phyloP scores from a whole-genome alignment of 2,113 vertebrate genomes.

The Grammomys surdaster region DNA sequence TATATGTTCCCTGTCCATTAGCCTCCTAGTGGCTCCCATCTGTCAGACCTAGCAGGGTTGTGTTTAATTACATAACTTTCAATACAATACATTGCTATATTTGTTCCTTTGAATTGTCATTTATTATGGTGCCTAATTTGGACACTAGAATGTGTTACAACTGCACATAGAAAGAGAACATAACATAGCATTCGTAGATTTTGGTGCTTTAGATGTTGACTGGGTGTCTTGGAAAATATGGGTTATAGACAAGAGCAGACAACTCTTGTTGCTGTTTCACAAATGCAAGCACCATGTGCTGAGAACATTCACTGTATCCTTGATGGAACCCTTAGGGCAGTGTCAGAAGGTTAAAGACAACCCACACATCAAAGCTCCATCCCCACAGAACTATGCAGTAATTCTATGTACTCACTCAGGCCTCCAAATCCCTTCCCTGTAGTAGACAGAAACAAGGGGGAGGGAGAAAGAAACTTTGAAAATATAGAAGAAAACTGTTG shows the following conservation, averaged over 20 bases:
- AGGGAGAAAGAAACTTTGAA: neutral
- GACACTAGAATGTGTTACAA: neutral
- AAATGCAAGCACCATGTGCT: fast-evolving
- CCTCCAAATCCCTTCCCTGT: neutral
- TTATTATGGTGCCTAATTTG: neutral
- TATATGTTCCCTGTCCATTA: no score
- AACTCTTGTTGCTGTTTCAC: neutral
- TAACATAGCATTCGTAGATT: neutral
- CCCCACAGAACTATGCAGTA: neutral
- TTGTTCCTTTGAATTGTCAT: neutral
- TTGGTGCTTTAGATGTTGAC: neutral
- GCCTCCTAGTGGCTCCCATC: neutral
- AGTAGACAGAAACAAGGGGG: neutral
- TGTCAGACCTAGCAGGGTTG: neutral
- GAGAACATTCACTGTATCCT: neutral
- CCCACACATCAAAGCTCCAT: neutral
- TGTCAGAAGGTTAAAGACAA: neutral
- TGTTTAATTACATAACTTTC: neutral
- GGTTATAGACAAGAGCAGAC: neutral
- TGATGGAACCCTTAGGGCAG: no score
- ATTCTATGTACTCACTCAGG: neutral
- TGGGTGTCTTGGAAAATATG: neutral
- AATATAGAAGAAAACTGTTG: neutral
- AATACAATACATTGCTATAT: neutral
- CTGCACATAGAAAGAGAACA: neutral